Conservation (phyloP, 2,888 invertebrate species). For the Branchipolynoe longqiensis region DNA sequence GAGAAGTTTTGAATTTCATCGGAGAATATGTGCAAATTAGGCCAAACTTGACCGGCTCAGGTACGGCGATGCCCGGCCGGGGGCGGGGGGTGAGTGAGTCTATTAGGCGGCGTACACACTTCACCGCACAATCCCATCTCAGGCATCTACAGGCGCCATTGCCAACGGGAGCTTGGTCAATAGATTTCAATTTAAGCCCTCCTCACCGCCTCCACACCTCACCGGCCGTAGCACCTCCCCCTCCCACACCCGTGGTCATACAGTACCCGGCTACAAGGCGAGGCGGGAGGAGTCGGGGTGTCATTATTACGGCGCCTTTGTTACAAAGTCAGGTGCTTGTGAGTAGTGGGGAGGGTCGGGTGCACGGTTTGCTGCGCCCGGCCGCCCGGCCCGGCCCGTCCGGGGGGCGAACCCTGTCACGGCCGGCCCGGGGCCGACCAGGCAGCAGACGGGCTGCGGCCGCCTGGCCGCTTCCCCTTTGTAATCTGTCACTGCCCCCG, state of each 20-base stretch:
- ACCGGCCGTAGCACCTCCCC: background rate
- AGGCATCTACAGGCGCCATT: background rate
- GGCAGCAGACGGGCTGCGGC: background rate
- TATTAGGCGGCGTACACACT: constrained; percentile 6
- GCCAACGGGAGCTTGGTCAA: background rate
- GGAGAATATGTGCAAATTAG: background rate
- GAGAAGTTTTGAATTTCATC: background rate
- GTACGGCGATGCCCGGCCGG: background rate
- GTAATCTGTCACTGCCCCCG: constrained; percentile 42
- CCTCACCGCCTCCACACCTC: background rate
- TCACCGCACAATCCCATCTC: constrained; percentile 6
- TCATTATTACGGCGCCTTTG: background rate
- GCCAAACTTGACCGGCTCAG: background rate
- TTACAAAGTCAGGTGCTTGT: background rate
- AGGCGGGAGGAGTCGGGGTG: too few species aligned
- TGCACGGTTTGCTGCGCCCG: background rate
- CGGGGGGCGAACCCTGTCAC: background rate
- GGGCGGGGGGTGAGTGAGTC: background rate
- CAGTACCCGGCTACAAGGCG: background rate
- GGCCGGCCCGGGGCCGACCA: background rate
- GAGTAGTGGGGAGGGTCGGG: constrained; percentile 6
- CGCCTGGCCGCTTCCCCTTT: background rate
- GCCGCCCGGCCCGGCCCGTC: background rate
- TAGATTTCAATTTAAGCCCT: constrained; percentile 34
- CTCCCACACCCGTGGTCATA: background rate